These are phyloP conservation scores for Meriones psammophilus DNA, from an alignment of 2,797 vertebrate genomes.

Conservation along the genomic window DNA sequence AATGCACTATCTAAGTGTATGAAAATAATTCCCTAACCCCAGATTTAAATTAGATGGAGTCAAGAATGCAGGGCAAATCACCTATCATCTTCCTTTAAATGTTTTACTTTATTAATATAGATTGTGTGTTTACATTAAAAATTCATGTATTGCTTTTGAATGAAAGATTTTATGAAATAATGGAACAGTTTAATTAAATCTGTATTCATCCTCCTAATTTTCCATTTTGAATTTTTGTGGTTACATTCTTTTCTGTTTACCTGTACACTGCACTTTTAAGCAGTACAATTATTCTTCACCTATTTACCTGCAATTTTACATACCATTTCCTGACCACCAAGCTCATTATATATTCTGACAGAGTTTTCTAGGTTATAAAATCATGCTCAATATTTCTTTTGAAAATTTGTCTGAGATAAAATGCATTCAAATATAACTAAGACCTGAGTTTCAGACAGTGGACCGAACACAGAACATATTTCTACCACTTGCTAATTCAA, in stretches of 20 bases:
- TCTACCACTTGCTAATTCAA: background rate
- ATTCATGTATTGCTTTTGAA: background rate
- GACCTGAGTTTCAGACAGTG: background rate
- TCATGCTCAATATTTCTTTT: background rate
- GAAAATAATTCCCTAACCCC: background rate
- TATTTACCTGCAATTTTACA: background rate
- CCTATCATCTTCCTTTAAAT: background rate
- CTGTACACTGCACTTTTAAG: background rate
- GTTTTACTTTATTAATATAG: background rate
- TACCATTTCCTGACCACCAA: background rate
- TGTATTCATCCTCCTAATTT: background rate
- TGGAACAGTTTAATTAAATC: background rate
- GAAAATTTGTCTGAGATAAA: background rate
- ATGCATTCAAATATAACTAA: background rate
- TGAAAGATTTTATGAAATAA: background rate
- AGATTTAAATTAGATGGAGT: background rate
- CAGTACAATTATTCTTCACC: background rate
- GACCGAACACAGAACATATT: accelerated
- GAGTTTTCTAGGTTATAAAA: background rate
- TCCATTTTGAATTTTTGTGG: background rate
- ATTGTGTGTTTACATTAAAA: background rate
- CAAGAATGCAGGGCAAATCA: background rate
- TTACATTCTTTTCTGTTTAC: background rate
- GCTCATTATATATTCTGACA: background rate
- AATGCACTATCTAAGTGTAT: background rate